Conservation (phyloP, 1,140 invertebrate genomes). For the Atta colombica region DNA sequence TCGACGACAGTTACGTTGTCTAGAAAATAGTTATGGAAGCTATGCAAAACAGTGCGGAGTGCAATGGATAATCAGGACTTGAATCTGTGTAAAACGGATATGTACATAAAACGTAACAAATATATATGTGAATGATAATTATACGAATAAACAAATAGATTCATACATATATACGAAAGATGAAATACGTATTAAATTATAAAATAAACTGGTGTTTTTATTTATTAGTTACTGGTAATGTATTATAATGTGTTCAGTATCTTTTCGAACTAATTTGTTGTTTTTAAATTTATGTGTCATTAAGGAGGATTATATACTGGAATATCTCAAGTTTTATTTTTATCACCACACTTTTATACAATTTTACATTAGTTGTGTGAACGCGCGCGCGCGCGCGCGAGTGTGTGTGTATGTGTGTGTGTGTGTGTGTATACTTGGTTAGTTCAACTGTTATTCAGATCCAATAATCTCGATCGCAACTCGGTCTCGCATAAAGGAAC, state of each 20-base stretch:
- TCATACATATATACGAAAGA: background rate
- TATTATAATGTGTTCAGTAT: constrained; percentile 51
- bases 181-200: background rate
- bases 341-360: constrained; percentile 9
- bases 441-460: too few relatives aligned
- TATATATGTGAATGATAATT: constrained; percentile 9
- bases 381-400: background rate
- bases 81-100: constrained; percentile 31
- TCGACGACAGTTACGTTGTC: constrained; percentile 13
- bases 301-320: background rate
- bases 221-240: constrained; percentile 20
- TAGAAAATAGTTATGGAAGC: background rate
- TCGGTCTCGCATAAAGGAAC: too few relatives aligned
- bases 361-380: constrained; percentile 4
- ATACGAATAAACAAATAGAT: constrained; percentile 17
- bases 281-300: constrained; percentile 20
- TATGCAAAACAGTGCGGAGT: constrained; percentile 6
- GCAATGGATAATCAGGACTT: background rate
- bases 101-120: constrained; percentile 46
- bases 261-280: background rate
- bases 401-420: too few relatives aligned
- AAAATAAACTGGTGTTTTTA: constrained; percentile 32
- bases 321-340: constrained; percentile 18
- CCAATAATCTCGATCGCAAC: too few relatives aligned
- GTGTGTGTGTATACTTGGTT: background rate